Conservation (phyloP, 2,888 invertebrate species). For the Erebia epiphron region DNA sequence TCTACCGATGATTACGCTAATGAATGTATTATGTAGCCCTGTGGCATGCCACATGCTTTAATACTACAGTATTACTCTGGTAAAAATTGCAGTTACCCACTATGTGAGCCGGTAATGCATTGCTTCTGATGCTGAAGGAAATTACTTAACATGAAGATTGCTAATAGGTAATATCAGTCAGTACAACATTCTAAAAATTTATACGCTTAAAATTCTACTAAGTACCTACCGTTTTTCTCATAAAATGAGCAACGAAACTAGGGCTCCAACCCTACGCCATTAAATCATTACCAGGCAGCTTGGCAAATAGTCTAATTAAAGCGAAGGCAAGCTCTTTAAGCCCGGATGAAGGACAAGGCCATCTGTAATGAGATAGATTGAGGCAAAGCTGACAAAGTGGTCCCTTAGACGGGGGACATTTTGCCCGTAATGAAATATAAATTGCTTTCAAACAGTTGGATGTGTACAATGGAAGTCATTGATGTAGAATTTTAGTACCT, state of each 20-base stretch:
- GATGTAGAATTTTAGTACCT: too few relatives aligned
- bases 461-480: not conserved
- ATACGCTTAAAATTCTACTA: not conserved
- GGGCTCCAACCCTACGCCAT: not conserved
- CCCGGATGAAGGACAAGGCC: constrained; percentile 25
- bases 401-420: constrained; percentile 31
- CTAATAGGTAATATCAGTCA: too few relatives aligned
- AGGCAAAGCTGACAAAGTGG: constrained; percentile 29
- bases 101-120: too few relatives aligned
- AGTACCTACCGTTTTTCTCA: not conserved
- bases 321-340: constrained; percentile 28
- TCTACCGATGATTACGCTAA: too few relatives aligned
- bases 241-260: not conserved
- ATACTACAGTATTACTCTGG: too few relatives aligned
- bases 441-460: constrained; percentile 21
- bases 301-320: constrained; percentile 27
- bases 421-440: constrained; percentile 27
- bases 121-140: too few relatives aligned
- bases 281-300: constrained; percentile 17
- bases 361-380: constrained; percentile 36
- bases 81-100: too few relatives aligned
- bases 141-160: too few relatives aligned
- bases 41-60: too few relatives aligned
- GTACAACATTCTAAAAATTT: too few relatives aligned
- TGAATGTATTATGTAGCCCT: too few relatives aligned